phyloP scores from a whole-genome alignment of 1,140 invertebrate genomes.

The Aphelenchoides avenae region DNA sequence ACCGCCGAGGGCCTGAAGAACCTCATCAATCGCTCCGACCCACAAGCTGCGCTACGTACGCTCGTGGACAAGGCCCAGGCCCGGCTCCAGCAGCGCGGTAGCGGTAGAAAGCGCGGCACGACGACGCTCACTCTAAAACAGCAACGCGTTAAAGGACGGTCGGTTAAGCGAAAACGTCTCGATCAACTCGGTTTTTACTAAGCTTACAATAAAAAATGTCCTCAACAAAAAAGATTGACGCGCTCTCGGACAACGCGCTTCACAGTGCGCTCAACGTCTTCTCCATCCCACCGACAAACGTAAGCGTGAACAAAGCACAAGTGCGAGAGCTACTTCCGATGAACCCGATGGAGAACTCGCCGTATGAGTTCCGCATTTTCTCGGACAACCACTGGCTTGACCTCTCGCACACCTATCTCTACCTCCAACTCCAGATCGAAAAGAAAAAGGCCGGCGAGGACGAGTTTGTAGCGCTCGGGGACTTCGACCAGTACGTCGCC shows the following conservation, averaged over 20 bases:
- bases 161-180: not conserved
- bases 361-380: constrained; percentile 18
- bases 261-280: constrained; percentile 7
- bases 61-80: too few species aligned
- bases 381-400: constrained; percentile 16
- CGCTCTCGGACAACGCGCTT: constrained; percentile 3
- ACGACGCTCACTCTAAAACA: not conserved
- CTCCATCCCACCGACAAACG: constrained; percentile 13
- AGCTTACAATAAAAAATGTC: too few species aligned
- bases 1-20: too few species aligned
- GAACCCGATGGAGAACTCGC: constrained; percentile 1
- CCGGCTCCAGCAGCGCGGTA: too few species aligned
- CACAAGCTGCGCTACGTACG: too few species aligned
- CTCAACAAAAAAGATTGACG: constrained; percentile 15
- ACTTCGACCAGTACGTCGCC: constrained; percentile 10
- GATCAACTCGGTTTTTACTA: constrained; percentile 15
- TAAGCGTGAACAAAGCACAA: not conserved
- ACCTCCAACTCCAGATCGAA: constrained; percentile 12
- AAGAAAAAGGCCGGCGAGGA: constrained; percentile 1
- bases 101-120: not conserved
- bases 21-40: too few species aligned
- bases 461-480: constrained; percentile 7
- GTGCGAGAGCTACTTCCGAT: constrained; percentile 11
- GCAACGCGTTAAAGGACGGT: not conserved
- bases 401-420: constrained; percentile 13